Evolutionary conservation across 2,888 invertebrate genomes (phyloP).

Genomic region (Aspidiotus destructor): DNA sequence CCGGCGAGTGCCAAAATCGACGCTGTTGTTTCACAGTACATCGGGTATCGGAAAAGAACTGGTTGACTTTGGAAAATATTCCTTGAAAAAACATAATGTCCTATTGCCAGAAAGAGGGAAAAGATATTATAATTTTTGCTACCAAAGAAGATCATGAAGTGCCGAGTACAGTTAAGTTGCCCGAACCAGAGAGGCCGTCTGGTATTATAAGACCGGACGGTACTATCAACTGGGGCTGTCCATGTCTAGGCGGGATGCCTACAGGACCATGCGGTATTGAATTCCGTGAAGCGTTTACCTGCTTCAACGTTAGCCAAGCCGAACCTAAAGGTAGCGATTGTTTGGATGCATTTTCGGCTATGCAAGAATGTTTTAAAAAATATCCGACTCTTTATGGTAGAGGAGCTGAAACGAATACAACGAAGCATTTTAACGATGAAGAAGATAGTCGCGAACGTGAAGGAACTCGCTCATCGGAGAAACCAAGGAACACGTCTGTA

Average conservation of each 20-base stretch:
- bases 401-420: too few relatives aligned
- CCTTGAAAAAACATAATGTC: constrained; percentile 37
- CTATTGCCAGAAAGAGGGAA: constrained; percentile 47
- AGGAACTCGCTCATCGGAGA: too few relatives aligned
- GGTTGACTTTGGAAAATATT: constrained; percentile 35
- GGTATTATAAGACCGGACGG: constrained; percentile 77
- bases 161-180: constrained; percentile 60
- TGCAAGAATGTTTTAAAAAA: constrained; percentile 82
- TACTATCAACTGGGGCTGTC: constrained; percentile 93
- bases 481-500: too few relatives aligned
- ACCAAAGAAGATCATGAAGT: constrained; percentile 64
- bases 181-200: constrained; percentile 62
- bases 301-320: constrained; percentile 81
- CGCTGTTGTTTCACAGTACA: constrained; percentile 49
- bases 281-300: constrained; percentile 88
- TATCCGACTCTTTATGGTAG: constrained; percentile 68
- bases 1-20: constrained; percentile 44
- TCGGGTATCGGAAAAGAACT: constrained; percentile 46
- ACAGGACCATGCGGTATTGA: constrained; percentile 90
- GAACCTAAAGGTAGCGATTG: constrained; percentile 92
- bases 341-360: constrained; percentile 75
- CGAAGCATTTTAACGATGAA: too few relatives aligned
- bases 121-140: constrained; percentile 75
- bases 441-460: too few relatives aligned
- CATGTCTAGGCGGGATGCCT: constrained; percentile 94